Evolutionary conservation across 2,797 vertebrate species (phyloP).

Genomic region (Parauchenoglanis punctatus): DNA sequence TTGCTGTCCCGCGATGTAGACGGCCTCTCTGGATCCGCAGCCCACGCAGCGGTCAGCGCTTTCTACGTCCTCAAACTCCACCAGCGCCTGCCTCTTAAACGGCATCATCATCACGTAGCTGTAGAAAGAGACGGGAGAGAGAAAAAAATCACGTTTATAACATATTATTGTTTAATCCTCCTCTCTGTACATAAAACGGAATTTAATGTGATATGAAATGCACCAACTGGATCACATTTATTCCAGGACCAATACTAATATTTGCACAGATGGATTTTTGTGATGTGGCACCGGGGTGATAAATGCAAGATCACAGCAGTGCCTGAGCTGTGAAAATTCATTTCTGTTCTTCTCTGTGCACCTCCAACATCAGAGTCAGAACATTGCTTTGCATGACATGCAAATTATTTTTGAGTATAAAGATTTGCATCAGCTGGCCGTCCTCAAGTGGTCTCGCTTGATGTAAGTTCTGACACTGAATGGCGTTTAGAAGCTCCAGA

Average conservation of each 20-base stretch:
- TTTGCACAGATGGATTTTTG: conserved; percentile 19
- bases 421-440: conserved; percentile 14
- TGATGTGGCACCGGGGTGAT: neutral
- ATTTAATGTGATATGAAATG: conserved; percentile 7
- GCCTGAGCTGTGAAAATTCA: neutral
- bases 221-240: conserved; percentile 10
- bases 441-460: neutral
- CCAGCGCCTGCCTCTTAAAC: conserved; percentile 94
- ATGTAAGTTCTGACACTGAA: neutral
- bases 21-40: conserved; percentile 86
- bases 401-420: neutral
- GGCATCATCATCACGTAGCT: conserved; percentile 99
- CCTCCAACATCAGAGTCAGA: neutral
- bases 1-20: conserved; percentile 94
- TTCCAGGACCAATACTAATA: conserved; percentile 1
- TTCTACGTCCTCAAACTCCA: conserved; percentile 91
- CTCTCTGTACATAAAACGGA: neutral
- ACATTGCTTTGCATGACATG: neutral
- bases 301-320: conserved; percentile 9
- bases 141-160: neutral
- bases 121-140: conserved; percentile 14
- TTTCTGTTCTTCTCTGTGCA: neutral
- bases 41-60: conserved; percentile 92
- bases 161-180: neutral
- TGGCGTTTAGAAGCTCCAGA: neutral